A percentile compares a stretch with the other conserved stretches of the same genome.
Conservation (phyloP, 2,888 invertebrate species). For the Drepana falcataria region DNA sequence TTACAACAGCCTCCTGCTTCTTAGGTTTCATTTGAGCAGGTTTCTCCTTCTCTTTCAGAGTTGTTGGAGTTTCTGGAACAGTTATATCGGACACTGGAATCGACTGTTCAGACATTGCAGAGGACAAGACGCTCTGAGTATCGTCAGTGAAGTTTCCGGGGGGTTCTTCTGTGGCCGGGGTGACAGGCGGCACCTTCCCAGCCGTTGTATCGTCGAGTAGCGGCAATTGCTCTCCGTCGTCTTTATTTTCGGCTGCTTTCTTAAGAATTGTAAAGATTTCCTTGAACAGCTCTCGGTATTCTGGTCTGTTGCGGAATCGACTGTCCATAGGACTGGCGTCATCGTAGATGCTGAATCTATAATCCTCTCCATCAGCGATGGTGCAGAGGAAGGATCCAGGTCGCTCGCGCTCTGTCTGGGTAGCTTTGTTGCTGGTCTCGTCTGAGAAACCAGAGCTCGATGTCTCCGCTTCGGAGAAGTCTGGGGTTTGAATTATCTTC, state of each 20-base stretch:
- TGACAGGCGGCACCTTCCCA: conserved; percentile 82
- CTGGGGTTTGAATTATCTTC: conserved; percentile 85
- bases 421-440: conserved; percentile 89
- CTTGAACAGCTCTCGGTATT: conserved; percentile 88
- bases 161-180: conserved; percentile 82
- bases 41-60: conserved; percentile 72
- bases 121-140: conserved; percentile 86
- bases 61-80: conserved; percentile 71
- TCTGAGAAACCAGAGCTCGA: conserved; percentile 91
- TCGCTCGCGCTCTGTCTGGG: conserved; percentile 87
- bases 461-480: conserved; percentile 91
- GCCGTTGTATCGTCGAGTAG: conserved; percentile 81
- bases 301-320: conserved; percentile 89
- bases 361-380: conserved; percentile 91
- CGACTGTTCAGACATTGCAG: conserved; percentile 85
- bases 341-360: conserved; percentile 91
- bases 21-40: conserved; percentile 40
- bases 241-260: conserved; percentile 90
- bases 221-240: conserved; percentile 87
- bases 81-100: conserved; percentile 84
- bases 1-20: conserved; percentile 44
- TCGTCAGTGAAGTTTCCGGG: conserved; percentile 84
- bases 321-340: conserved; percentile 88
- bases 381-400: conserved; percentile 91
- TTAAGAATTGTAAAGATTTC: conserved; percentile 91